Evolutionary conservation across 2,113 vertebrate genomes (phyloP).

Genomic region (Phoenicopterus ruber): DNA sequence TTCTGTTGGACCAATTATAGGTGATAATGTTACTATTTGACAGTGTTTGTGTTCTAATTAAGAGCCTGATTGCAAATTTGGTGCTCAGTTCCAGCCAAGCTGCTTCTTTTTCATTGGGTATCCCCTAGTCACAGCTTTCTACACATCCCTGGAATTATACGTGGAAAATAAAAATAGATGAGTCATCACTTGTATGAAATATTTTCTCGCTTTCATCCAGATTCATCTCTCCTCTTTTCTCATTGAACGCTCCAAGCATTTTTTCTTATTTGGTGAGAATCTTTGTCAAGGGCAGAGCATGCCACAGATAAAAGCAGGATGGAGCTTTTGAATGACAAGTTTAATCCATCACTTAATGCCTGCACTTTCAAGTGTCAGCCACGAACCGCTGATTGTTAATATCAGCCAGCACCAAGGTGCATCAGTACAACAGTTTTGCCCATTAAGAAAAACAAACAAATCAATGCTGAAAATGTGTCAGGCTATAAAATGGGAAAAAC

Average conservation of each 20-base stretch:
- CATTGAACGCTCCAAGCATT: not conserved
- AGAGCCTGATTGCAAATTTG: slow-evolving; percentile 54
- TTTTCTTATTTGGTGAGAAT: slow-evolving; percentile 43
- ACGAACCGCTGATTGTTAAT: slow-evolving; percentile 11
- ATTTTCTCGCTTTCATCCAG: slow-evolving; percentile 28
- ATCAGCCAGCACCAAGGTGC: slow-evolving; percentile 8
- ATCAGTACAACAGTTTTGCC: slow-evolving; percentile 19
- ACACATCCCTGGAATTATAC: not conserved
- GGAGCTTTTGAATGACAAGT: slow-evolving; percentile 40
- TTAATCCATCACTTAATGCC: slow-evolving; percentile 58
- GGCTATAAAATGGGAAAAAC: not conserved
- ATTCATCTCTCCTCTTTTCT: not conserved
- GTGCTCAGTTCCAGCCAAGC: slow-evolving; percentile 25
- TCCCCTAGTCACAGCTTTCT: not conserved
- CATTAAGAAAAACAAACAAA: slow-evolving; percentile 56
- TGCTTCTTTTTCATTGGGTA: slow-evolving; percentile 15
- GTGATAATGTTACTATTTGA: slow-evolving; percentile 67
- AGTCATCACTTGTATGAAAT: slow-evolving; percentile 24
- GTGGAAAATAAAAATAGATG: slow-evolving; percentile 44
- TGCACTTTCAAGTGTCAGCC: slow-evolving; percentile 17
- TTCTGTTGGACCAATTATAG: slow-evolving; percentile 68
- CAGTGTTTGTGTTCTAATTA: slow-evolving; percentile 68
- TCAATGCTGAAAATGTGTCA: slow-evolving; percentile 6
- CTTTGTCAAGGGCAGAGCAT: slow-evolving; percentile 58
- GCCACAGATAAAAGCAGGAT: slow-evolving; percentile 26